phyloP scores from a whole-genome alignment of 2,888 invertebrate species.

The Stenurella melanura region DNA sequence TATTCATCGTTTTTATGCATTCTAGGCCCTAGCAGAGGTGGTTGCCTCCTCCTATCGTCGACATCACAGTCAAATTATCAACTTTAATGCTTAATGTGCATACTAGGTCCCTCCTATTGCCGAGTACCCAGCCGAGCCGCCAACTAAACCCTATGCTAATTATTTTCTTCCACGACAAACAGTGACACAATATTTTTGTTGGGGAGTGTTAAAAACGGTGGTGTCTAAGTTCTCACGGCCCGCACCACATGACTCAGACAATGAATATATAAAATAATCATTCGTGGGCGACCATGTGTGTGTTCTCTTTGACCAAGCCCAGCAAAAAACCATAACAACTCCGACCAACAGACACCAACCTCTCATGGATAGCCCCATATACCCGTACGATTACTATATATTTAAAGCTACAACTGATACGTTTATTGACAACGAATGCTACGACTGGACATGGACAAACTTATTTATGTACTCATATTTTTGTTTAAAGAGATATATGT shows the following conservation, averaged over 20 bases:
- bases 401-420: background rate
- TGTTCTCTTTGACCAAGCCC: constrained; percentile 58
- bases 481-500: background rate
- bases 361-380: constrained; percentile 25
- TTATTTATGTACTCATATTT: background rate
- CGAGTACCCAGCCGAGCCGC: constrained; percentile 9
- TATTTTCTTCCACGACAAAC: constrained; percentile 18
- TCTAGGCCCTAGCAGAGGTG: background rate
- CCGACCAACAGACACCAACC: constrained; percentile 34
- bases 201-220: constrained; percentile 42
- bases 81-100: background rate
- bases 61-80: constrained; percentile 28
- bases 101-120: background rate
- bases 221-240: constrained; percentile 47
- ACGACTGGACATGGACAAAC: background rate
- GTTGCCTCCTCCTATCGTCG: constrained; percentile 26
- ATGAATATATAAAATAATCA: constrained; percentile 55
- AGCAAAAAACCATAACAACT: constrained; percentile 58
- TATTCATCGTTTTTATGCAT: background rate
- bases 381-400: constrained; percentile 7
- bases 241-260: constrained; percentile 55
- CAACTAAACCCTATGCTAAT: constrained; percentile 35
- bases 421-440: constrained; percentile 7
- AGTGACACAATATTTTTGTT: constrained; percentile 38
- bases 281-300: constrained; percentile 55